Evolutionary conservation across 1,140 invertebrate species (phyloP), one percentile per base, ranked within the genome.

Genomic region (Pteromalus puparum): DNA sequence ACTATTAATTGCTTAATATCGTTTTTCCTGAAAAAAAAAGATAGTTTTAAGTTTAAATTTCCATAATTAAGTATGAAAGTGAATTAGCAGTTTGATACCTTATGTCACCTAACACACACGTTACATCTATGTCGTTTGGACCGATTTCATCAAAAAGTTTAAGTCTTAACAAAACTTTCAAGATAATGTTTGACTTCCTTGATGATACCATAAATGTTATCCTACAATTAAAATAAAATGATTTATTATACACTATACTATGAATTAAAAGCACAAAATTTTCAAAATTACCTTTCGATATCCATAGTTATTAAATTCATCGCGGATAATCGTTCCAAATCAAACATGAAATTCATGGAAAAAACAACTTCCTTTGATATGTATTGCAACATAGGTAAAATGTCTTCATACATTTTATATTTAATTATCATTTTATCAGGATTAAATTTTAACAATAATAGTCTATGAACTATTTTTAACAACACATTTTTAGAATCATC

Each of bases 281-380:
- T 73, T 28, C 24, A 86, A 48, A 61, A 72, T 86, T 90, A 91
- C 90, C 89, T 67, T 81, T 90, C 81, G 0, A n/a, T 24, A 61
- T 84, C 38, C 72, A 90, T 84, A 24, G 89, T 86, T 86, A 90
- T 89, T 38, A 89, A 53, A 85, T 90, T 86, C 48, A 84, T 18
- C n/a, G 87, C 61, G 4, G 85, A 78, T 38, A 91, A 85, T 65
- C 81, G 65, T 15, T 89, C 76, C 30, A 91, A 34, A 2, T 90
- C 90, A 18, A 88, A 90, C 87, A 89, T 90, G 46, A 91, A 90
- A 81, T 91, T 81, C 86, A 91, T 88, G 10, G 75, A 84, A 38
- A 90, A 48, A 82, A 89, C 89, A 1, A 91, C 88, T 84, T 90
- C 86, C 26, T 85, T 72, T 30, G 90, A 85, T 76, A 91, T 76